Base-by-base conservation (phyloP, 2,797 vertebrate species). In the Melanotaenia boesemani region DNA sequence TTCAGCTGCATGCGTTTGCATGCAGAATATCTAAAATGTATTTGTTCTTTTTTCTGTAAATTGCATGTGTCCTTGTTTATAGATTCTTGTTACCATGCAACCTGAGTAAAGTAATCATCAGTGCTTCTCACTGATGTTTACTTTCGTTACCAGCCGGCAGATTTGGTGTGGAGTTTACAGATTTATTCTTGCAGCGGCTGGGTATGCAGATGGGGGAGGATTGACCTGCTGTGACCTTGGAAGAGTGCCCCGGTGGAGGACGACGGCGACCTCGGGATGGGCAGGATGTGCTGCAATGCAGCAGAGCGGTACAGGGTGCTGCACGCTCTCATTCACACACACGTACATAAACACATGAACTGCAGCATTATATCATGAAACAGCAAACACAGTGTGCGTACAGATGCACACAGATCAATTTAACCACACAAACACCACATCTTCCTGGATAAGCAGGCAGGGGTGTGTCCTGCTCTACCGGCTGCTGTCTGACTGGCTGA, bases 271-370 rank as follows among this genome's bases (percentile, higher is more conserved):
- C 91, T 90, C 86, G 71, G 89, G 83, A 84, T 86, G 88, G 83
- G 90, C 85, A 80, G 82, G 79, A 90, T 76, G 75, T 92, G 91
- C 94, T 95, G 94, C 94, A 95, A 91, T 95, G 94, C 94, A 95
- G 93, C 88, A 94, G 91, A 92, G 93, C 82, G 80, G 88, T 91
- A 83, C 89, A 80, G 85, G 87, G 84, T 58, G 65, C 88, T 89
- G 85, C 82, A 77, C 79, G 83, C 86, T 82, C 76, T 80, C 78
- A 63, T 77, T 6, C 86, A 67, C 73, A 48, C 77, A 34, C 72
- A 72, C 63, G 78, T 24, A 76, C 66, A 61, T 48, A 74, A 16
- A 77, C 54, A 76, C 52, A 55, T 55, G 34, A 70, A 76, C 70
- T 72, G 50, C 70, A 63, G 61, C 50, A 55, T 56, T 63, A 56